Base-by-base conservation (phyloP, 2,113 vertebrate genomes). In the Anoura caudifer region DNA sequence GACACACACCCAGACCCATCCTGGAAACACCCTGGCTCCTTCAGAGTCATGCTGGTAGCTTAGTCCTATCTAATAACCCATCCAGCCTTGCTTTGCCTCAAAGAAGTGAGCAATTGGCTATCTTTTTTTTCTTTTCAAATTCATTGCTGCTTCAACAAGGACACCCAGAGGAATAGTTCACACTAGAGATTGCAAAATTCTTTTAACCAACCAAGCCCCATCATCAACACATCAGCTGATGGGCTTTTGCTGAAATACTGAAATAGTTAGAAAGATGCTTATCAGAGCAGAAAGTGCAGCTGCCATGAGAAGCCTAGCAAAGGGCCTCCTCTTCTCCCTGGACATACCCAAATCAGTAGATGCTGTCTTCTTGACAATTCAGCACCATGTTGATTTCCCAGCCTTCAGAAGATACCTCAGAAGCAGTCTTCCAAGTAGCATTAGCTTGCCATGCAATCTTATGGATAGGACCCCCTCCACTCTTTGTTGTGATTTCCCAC, bases 131-230 rank as follows among this genome's bases (percentile, higher is more conserved):
- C n/a, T 54, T 54, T 28, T 24, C 31, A 33, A 97, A 94, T 90
- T 93, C 97, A 94, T 90, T 94, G 61, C 82, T 61, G 3, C 90
- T 97, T 94, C 92, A 97, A 90, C 91, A 97, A 97, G 93, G 89
- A 52, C 22, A 72, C 96, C 92, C 92, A 65, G 93, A 14, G 19
- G 87, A 84, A 95, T 50, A 67, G 67, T 92, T 95, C 65, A 94
- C 87, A 93, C 43, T 43, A n/a, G 36, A 69, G 63, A 65, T 5
- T 38, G 24, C 41, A 77, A 13, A 87, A 79, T 89, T 85, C 80
- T 90, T 79, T 41, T 17, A 56, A 11, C 33, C 47, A 72, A 24
- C 85, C 36, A 72, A 79, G 38, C 7, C 11, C 22, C 0, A 2
- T 16, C 73, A 41, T 81, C 88, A 79, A 7, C 38, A 24, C 38